Base-by-base conservation (phyloP, 2,888 invertebrate genomes). In the Brachyptera putata region DNA sequence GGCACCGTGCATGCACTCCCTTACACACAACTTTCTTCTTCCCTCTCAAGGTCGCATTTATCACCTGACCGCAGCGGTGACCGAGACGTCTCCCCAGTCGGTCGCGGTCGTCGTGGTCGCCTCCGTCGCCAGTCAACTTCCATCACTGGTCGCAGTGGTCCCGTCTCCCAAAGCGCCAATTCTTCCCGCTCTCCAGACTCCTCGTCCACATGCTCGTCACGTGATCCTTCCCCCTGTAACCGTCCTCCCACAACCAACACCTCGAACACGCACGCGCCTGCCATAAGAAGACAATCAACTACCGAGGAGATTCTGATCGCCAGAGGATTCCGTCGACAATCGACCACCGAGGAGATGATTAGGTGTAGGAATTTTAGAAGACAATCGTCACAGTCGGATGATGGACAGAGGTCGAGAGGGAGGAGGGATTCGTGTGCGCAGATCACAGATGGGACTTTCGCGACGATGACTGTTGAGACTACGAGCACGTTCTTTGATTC, bases 311-410 rank as follows among this genome's bases (percentile, higher is more conserved):
- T 94, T 69, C 76, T 94, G 39, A 93, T 93, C 69, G 91, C 93
- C 0, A 83, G 92, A 58, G 94, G 94, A 1, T 94, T 94, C 73
- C 82, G 94, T 0, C 81, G 93, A 13, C 93, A 94, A 71, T 91
- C 91, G 2, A 94, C 94, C 7, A 93, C 92, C 0, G 93, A 94
- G 71, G 94, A 94, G 75, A 93, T 93, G 90, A 93, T 93, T 63
- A 81, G 53, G 53, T 93, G 93, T 71, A 80, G 93, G 30, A 94
- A 94, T 73, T 94, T 93, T 72, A 82, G 93, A n/a, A 81, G 93
- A 16, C 91, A 91, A 73, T 90, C 90, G 70, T 92, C 91, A 1
- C 93, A 93, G 73, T 91, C 91, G 69, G 93, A 93, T 69, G 91
- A 91, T 34, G 48, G 56, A 30, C 63, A 71, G 67, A 70, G 74